Evolutionary conservation across 2,113 vertebrate species (phyloP).

Genomic region (Passer montanus): DNA sequence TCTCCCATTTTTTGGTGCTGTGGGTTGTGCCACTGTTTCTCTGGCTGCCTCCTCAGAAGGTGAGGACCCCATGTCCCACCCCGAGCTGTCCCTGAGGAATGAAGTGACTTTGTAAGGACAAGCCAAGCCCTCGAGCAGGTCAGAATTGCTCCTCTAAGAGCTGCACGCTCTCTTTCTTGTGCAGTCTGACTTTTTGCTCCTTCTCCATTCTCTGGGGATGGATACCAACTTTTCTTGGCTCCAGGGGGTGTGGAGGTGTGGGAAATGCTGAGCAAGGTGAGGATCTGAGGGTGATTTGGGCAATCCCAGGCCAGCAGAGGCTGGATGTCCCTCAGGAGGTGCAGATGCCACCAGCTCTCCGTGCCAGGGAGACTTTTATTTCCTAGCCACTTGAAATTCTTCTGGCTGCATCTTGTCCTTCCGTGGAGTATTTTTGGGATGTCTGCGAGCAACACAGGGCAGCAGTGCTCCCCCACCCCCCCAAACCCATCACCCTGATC

Average conservation of each 20-base stretch:
- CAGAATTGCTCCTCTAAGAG: not conserved
- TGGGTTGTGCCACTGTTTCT: not conserved
- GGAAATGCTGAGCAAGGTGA: not conserved
- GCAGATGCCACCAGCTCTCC: not conserved
- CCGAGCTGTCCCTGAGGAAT: not conserved
- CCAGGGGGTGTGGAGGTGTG: not conserved
- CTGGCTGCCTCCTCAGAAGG: not conserved
- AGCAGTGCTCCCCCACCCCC: not conserved
- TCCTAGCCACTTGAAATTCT: not conserved
- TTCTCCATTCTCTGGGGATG: not conserved
- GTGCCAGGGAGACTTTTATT: not conserved
- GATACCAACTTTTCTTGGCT: not conserved
- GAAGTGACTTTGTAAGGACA: not conserved
- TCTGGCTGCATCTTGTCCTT: not conserved
- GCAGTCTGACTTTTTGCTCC: not conserved
- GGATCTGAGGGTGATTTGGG: not conserved
- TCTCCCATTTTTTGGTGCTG: not conserved
- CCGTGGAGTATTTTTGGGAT: accelerated
- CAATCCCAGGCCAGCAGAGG: not conserved
- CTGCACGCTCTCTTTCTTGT: not conserved
- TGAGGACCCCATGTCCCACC: not conserved
- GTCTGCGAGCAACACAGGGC: not conserved
- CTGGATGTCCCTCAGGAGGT: not conserved
- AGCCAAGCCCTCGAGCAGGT: not conserved
- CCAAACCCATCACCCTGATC: not conserved